Percentiles rank a stretch among this genome's conserved stretches.
phyloP scores from a whole-genome alignment of 92 coral and sea anemone genomes.

The Epizoanthus scotinus region DNA sequence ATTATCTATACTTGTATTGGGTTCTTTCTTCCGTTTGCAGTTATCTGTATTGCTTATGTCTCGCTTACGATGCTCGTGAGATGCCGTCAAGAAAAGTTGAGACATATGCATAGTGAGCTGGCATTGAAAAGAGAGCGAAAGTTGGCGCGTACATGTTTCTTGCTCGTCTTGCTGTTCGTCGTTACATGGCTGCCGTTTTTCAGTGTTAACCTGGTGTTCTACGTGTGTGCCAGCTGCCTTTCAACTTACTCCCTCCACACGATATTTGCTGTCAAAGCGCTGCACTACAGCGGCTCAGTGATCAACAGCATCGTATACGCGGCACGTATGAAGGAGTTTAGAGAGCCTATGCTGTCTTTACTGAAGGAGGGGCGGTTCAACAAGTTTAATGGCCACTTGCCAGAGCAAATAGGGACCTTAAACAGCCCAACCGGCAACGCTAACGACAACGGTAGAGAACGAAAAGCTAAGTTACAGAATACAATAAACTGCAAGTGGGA shows the following conservation, averaged over 20 bases:
- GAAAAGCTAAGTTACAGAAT: too few species aligned
- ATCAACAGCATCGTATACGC: conserved; percentile 70
- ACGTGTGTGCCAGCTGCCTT: conserved; percentile 55
- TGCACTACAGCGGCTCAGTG: conserved; percentile 78
- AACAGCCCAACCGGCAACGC: too few species aligned
- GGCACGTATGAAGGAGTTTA: conserved; percentile 76
- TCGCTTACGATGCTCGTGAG: conserved; percentile 66
- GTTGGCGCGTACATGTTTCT: conserved; percentile 59
- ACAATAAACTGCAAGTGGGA: too few species aligned
- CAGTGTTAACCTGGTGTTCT: conserved; percentile 67
- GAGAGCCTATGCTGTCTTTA: conserved; percentile 65
- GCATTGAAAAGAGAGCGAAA: conserved; percentile 59
- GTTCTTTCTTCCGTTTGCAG: conserved; percentile 63
- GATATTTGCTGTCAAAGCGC: conserved; percentile 65
- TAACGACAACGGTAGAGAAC: too few species aligned
- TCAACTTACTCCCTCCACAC: conserved; percentile 37
- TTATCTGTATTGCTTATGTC: conserved; percentile 62
- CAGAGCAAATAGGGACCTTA: neutral
- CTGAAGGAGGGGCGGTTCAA: conserved; percentile 50
- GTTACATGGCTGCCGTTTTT: conserved; percentile 82
- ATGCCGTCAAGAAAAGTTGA: conserved; percentile 45
- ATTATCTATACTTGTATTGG: conserved; percentile 72
- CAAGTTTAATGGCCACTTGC: neutral
- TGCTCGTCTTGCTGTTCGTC: conserved; percentile 61
- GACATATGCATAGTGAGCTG: conserved; percentile 45